These are phyloP conservation scores for Oreotrochilus melanogaster DNA, from an alignment of 2,113 vertebrate genomes.

Conservation along the genomic window DNA sequence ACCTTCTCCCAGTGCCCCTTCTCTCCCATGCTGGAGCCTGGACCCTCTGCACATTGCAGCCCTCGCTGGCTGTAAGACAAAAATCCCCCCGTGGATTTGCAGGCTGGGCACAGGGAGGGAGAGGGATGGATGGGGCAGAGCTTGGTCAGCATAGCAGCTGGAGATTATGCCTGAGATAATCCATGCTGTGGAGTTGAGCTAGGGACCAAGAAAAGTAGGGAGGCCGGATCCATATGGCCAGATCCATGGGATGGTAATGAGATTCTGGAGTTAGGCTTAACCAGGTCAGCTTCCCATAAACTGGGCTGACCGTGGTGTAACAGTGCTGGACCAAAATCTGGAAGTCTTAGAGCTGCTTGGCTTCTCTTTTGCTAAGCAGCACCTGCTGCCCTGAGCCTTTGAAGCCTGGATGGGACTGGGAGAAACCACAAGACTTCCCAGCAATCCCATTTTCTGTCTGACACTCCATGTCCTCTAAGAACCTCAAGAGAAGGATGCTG, in stretches of 20 bases:
- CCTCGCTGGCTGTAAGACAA: not conserved
- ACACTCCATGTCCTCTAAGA: fast-evolving
- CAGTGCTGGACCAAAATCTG: not conserved
- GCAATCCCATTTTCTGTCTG: not conserved
- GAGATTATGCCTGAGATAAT: not conserved
- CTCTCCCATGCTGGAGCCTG: not conserved
- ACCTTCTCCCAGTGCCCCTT: slow-evolving; percentile 19
- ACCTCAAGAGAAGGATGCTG: not conserved
- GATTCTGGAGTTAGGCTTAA: not conserved
- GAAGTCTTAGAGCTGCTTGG: not conserved
- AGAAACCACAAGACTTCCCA: not conserved
- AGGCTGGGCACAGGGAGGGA: not conserved
- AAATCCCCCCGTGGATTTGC: not conserved
- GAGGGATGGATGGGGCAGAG: not conserved
- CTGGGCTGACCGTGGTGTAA: too few relatives aligned
- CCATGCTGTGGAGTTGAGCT: not conserved
- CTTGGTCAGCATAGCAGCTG: not conserved
- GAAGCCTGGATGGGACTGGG: not conserved
- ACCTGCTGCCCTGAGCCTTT: not conserved
- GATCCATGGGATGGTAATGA: not conserved
- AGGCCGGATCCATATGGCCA: not conserved
- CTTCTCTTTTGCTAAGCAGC: not conserved
- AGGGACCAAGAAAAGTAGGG: not conserved
- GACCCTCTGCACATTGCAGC: fast-evolving
- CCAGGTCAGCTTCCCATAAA: not conserved